Evolutionary conservation across 2,797 vertebrate genomes (phyloP).

Genomic region (Tenualosa ilisha): DNA sequence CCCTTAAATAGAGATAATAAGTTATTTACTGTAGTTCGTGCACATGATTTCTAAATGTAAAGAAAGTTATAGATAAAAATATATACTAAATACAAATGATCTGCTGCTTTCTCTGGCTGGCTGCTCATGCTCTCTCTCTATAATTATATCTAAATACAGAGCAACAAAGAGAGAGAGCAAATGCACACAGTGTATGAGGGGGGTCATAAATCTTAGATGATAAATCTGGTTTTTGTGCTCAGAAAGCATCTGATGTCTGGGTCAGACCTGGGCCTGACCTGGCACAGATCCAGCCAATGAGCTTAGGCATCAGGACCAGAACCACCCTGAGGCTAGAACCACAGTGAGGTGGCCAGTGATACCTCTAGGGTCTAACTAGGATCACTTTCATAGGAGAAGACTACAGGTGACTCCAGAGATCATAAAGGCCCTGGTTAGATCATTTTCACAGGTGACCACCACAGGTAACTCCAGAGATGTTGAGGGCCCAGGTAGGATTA

Average conservation of each 20-base stretch:
- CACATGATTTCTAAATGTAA: too few species aligned
- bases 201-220: conserved; percentile 43
- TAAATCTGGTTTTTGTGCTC: conserved; percentile 11
- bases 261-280: neutral
- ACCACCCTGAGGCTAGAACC: neutral
- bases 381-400: neutral
- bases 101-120: too few species aligned
- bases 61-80: too few species aligned
- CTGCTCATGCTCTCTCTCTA: too few species aligned
- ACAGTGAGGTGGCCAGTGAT: neutral
- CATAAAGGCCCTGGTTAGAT: too few species aligned
- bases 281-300: neutral
- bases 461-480: too few species aligned
- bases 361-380: neutral
- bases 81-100: too few species aligned
- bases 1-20: too few species aligned
- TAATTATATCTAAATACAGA: conserved; percentile 13
- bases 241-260: neutral
- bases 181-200: conserved; percentile 28
- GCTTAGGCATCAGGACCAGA: too few species aligned
- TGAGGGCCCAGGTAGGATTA: too few species aligned
- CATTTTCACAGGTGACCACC: too few species aligned
- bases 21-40: too few species aligned
- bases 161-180: conserved; percentile 56
- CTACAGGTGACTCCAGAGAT: neutral